Percentiles rank a stretch among this genome's conserved stretches.
phyloP scores from a whole-genome alignment of 2,113 vertebrate species.

The Spermophilus dauricus region DNA sequence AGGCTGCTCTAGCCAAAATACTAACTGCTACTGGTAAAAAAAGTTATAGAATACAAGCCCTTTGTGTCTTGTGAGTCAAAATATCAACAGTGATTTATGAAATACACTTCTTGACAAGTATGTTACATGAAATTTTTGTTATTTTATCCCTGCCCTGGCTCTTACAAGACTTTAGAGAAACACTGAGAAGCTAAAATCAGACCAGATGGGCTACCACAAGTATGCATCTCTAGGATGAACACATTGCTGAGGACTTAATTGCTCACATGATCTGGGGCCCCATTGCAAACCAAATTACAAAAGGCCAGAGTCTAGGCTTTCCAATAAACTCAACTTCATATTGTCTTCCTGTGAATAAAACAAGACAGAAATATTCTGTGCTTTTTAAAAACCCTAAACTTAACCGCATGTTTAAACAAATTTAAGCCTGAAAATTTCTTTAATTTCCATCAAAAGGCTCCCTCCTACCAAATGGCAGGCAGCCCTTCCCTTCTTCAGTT shows the following conservation, averaged over 20 bases:
- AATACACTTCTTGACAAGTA: conserved; percentile 50
- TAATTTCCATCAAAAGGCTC: not conserved
- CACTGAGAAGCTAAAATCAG: conserved; percentile 28
- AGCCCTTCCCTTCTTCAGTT: not conserved
- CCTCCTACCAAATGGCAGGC: not conserved
- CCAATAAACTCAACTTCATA: not conserved
- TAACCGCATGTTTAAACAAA: not conserved
- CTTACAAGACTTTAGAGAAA: not conserved
- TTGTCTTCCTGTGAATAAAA: conserved; percentile 20
- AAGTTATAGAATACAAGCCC: not conserved
- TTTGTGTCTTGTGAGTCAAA: not conserved
- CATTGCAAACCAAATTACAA: not conserved
- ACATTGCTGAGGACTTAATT: not conserved
- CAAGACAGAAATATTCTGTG: not conserved
- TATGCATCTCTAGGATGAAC: not conserved
- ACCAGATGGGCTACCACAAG: not conserved
- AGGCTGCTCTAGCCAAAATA: not conserved
- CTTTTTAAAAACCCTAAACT: not conserved
- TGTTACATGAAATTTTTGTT: not conserved
- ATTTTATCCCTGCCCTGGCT: not conserved
- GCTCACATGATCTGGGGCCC: not conserved
- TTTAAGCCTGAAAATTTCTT: not conserved
- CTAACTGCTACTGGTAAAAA: not conserved
- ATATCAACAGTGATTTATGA: conserved; percentile 22
- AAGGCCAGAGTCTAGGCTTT: not conserved